These are phyloP conservation scores for Romanogobio albipinnatus DNA, from an alignment of 2,113 vertebrate genomes.

Conservation along the genomic window DNA sequence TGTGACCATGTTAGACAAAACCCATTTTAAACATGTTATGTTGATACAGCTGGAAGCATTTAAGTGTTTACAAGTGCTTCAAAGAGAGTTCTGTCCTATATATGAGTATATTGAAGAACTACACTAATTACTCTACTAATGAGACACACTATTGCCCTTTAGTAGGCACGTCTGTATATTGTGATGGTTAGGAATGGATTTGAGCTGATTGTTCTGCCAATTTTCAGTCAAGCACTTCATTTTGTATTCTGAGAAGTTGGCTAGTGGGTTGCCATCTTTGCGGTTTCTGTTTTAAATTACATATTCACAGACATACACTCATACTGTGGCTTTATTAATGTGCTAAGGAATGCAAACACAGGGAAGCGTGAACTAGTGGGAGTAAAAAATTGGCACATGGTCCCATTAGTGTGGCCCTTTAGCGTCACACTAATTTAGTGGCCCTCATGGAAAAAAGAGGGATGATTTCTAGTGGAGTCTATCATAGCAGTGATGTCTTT, in stretches of 20 bases:
- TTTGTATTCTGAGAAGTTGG: background rate
- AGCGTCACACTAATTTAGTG: conserved; percentile 12
- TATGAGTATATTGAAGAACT: background rate
- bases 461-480: background rate
- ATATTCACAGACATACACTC: conserved; percentile 7
- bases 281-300: background rate
- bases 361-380: background rate
- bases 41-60: conserved; percentile 40
- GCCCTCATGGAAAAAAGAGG: background rate
- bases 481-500: background rate
- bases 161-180: background rate
- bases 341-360: background rate
- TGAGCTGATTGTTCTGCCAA: background rate
- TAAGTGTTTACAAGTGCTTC: background rate
- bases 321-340: conserved; percentile 14
- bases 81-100: background rate
- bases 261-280: background rate
- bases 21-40: background rate
- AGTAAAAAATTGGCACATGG: conserved; percentile 4
- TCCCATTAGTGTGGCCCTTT: conserved; percentile 3
- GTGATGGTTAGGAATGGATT: background rate
- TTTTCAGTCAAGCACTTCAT: conserved; percentile 10
- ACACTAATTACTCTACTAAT: background rate
- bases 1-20: conserved; percentile 3
- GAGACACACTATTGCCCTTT: background rate